phyloP scores from a whole-genome alignment of 37 sponge, comb jelly and placozoan species.

The Ephydatia muelleri region DNA sequence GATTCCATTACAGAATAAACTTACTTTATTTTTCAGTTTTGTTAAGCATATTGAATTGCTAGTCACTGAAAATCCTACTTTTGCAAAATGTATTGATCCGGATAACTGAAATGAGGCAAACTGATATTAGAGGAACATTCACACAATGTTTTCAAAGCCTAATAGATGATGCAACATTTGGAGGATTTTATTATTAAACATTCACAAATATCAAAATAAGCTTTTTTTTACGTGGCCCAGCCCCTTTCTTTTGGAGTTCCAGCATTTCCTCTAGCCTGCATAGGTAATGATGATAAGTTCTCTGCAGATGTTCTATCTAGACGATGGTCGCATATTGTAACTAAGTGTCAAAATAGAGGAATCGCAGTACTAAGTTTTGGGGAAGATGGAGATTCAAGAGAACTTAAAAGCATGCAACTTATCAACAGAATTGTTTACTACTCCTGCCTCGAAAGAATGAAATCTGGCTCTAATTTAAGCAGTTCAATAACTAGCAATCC shows the following conservation, averaged over 20 bases:
- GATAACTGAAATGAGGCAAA: too few relatives aligned
- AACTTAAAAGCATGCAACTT: conserved; percentile 45
- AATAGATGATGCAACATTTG: too few relatives aligned
- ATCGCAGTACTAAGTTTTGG: conserved; percentile 59
- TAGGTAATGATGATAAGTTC: conserved; percentile 60
- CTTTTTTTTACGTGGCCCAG: conserved; percentile 60
- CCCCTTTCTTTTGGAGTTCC: conserved; percentile 28
- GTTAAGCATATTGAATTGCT: too few relatives aligned
- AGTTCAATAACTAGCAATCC: conserved; percentile 21
- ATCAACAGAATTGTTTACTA: too few relatives aligned
- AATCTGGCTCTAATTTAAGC: too few relatives aligned
- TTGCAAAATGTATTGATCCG: too few relatives aligned
- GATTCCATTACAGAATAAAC: too few relatives aligned
- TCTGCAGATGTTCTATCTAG: conserved; percentile 15
- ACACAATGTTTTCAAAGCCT: too few relatives aligned
- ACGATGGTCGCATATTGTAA: conserved; percentile 42
- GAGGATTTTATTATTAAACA: conserved; percentile 4
- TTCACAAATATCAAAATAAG: conserved; percentile 39
- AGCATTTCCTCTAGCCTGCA: conserved; percentile 40
- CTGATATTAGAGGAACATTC: too few relatives aligned
- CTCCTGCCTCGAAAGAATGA: too few relatives aligned
- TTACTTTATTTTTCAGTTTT: too few relatives aligned
- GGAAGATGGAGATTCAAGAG: conserved; percentile 54
- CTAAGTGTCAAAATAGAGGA: conserved; percentile 38
- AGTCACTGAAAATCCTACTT: too few relatives aligned